Conservation (phyloP, 2,113 vertebrate species). For the Labrus mixtus region DNA sequence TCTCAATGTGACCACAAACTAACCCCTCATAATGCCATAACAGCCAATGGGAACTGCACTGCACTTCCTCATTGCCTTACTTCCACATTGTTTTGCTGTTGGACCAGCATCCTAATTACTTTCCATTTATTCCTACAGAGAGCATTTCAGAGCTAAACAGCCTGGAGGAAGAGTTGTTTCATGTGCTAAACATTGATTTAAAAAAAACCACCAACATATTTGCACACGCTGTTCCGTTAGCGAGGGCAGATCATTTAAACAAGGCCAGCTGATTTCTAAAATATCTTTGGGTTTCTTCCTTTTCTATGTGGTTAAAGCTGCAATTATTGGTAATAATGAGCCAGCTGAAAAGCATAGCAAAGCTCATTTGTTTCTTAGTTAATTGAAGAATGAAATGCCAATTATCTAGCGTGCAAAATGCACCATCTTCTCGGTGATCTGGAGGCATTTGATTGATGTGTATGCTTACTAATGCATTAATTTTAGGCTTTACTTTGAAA, state of each 20-base stretch:
- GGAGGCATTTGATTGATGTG: conserved; percentile 29
- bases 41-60: conserved; percentile 42
- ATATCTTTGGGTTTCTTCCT: conserved; percentile 36
- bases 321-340: conserved; percentile 49
- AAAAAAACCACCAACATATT: conserved; percentile 52
- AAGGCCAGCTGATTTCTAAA: conserved; percentile 50
- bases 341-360: conserved; percentile 46
- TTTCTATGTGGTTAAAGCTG: conserved; percentile 27
- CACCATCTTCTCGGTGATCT: conserved; percentile 31
- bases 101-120: conserved; percentile 57
- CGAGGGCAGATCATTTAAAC: conserved; percentile 30
- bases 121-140: conserved; percentile 53
- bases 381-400: conserved; percentile 39
- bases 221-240: conserved; percentile 34
- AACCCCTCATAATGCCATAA: conserved; percentile 47
- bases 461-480: conserved; percentile 10
- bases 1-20: conserved; percentile 56
- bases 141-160: conserved; percentile 48
- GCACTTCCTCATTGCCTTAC: conserved; percentile 37
- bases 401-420: conserved; percentile 44
- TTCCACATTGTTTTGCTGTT: conserved; percentile 36
- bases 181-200: conserved; percentile 61
- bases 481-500: conserved; percentile 13
- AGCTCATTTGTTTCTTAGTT: conserved; percentile 59
- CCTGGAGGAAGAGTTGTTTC: conserved; percentile 44